A percentile compares a stretch with the other conserved stretches of the same genome.
Evolutionary conservation across 92 coral and sea anemone genomes (phyloP).

Genomic region (Siderastrea siderea): DNA sequence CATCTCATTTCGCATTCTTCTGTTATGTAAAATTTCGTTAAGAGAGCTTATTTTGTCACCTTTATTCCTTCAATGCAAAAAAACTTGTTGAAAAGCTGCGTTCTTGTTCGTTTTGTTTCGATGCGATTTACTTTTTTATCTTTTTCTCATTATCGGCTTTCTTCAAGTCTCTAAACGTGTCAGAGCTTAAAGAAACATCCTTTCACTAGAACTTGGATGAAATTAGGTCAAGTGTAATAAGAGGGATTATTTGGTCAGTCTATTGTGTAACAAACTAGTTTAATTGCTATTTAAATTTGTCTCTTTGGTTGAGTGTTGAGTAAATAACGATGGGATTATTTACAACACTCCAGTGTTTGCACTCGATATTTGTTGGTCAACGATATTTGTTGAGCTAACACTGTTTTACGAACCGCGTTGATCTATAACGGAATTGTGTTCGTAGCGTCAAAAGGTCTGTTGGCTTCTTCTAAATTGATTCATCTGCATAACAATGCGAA

Average conservation of each 20-base stretch:
- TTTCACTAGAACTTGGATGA: neutral
- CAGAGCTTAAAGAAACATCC: conserved; percentile 6
- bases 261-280: conserved; percentile 32
- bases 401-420: neutral
- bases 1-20: conserved; percentile 63
- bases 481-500: conserved; percentile 80
- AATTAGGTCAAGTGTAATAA: conserved; percentile 35
- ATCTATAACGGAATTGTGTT: conserved; percentile 25
- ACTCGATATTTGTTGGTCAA: neutral
- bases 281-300: conserved; percentile 30
- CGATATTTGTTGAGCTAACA: neutral
- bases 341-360: neutral
- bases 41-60: conserved; percentile 22
- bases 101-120: conserved; percentile 4
- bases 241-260: conserved; percentile 20
- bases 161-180: neutral
- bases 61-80: conserved; percentile 5
- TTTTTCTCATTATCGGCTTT: neutral
- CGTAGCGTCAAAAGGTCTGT: conserved; percentile 54
- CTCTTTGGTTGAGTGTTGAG: conserved; percentile 6
- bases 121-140: neutral
- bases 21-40: conserved; percentile 63
- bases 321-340: conserved; percentile 5
- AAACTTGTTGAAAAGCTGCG: neutral
- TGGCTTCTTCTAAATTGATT: conserved; percentile 59